A percentile compares a stretch with the other conserved stretches of the same genome.
Conservation (phyloP, 2,797 vertebrate genomes). For the Lindbergichthys nudifrons region DNA sequence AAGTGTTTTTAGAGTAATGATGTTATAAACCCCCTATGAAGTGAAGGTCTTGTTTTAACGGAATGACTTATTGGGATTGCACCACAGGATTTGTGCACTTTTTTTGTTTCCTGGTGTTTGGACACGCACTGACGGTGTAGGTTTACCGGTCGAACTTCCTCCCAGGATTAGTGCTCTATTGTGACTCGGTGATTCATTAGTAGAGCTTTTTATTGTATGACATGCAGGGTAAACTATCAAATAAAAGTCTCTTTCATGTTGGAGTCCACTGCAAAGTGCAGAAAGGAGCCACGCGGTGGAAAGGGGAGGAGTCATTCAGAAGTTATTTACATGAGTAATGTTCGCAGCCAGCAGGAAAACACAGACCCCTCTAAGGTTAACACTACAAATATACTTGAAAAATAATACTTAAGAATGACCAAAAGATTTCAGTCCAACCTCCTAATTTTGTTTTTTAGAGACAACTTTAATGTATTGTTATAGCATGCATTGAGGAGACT, state of each 20-base stretch:
- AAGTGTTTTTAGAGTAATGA: neutral
- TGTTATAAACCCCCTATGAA: neutral
- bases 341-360: too few relatives aligned
- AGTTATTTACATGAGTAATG: neutral
- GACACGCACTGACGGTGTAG: constrained; percentile 1
- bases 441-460: too few relatives aligned
- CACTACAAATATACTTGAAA: too few relatives aligned
- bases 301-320: constrained; percentile 21
- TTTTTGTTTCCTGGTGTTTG: constrained; percentile 38
- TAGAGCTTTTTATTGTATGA: neutral
- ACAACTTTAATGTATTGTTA: too few relatives aligned
- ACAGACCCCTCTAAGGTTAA: too few relatives aligned
- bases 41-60: neutral
- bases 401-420: too few relatives aligned
- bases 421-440: too few relatives aligned
- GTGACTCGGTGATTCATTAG: neutral
- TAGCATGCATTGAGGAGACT: too few relatives aligned
- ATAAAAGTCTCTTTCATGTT: neutral
- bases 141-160: constrained; percentile 2
- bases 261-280: neutral
- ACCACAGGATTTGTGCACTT: neutral
- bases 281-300: constrained; percentile 16
- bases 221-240: neutral
- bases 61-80: neutral
- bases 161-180: neutral